Evolutionary conservation across 23 tunicate genomes (phyloP), one percentile per base, ranked within the genome.

Genomic region (Botrylloides violaceus): DNA sequence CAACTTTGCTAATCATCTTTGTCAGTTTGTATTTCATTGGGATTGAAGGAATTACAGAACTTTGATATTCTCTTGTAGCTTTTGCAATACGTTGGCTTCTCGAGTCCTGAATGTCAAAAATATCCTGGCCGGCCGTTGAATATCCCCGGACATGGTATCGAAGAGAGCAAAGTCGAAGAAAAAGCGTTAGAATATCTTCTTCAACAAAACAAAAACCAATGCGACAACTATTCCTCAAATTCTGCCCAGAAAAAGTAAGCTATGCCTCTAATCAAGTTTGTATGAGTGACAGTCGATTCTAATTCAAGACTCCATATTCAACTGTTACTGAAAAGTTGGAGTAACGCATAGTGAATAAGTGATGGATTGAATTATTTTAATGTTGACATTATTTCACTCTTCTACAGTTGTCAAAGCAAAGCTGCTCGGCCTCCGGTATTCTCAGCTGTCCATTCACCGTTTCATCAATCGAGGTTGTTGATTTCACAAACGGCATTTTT

Each of bases 41-140:
- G n/a, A n/a, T n/a, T n/a, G n/a, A n/a, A n/a, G n/a, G n/a, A n/a
- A n/a, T n/a, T n/a, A n/a, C n/a, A n/a, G n/a, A n/a, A n/a, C n/a
- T n/a, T n/a, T n/a, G n/a, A n/a, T n/a, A n/a, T n/a, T n/a, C n/a
- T n/a, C n/a, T n/a, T n/a, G n/a, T 76, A 92, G 92, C 27, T 92
- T 59, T 66, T 92, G 38, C 92, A 77, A 50, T 75, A 92, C 60
- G 34, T 92, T 23, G 86, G 83, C n/a, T 76, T 59, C 50, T 53
- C 80, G 2, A 83, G 92, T 58, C 93, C 86, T 28, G 98, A 92
- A 76, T 84, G 93, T 58, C 98, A 78, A 36, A 34, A 34, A 5
- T 34, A 58, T 34, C 83, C 71, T 62, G 92, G 83, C 29, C 34
- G 49, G 26, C 92, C 92, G 1, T 72, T 92, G n/a, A 92, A 84